phyloP scores from a whole-genome alignment of 2,888 invertebrate species.

The Polietes domitor region DNA sequence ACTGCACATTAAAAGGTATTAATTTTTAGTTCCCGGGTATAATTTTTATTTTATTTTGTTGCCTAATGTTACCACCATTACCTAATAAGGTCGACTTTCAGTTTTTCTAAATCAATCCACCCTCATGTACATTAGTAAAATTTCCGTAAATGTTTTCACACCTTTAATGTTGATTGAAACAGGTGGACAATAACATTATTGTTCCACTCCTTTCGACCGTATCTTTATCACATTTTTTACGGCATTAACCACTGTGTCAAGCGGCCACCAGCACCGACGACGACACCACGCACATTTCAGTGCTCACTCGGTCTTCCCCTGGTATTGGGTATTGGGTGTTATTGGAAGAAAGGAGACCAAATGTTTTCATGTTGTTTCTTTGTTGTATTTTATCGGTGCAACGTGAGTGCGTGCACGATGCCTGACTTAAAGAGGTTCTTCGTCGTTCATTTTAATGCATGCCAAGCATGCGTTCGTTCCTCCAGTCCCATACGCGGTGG shows the following conservation, averaged over 20 bases:
- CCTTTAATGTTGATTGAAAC: too few species aligned
- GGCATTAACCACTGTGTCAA: background rate
- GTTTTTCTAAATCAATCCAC: too few species aligned
- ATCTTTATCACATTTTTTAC: too few species aligned
- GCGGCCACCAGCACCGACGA: background rate
- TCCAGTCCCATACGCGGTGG: background rate
- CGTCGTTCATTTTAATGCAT: background rate
- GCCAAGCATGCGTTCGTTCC: background rate
- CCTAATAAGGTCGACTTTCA: too few species aligned
- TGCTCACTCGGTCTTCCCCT: background rate
- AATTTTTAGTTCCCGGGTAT: too few species aligned
- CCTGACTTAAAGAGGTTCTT: background rate
- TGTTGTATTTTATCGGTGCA: constrained; percentile 16
- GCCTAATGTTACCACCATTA: too few species aligned
- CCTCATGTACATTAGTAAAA: too few species aligned
- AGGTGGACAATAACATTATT: too few species aligned
- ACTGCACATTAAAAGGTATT: too few species aligned
- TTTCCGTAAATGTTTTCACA: too few species aligned
- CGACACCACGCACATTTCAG: background rate
- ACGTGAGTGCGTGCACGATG: constrained; percentile 48
- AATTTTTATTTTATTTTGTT: too few species aligned
- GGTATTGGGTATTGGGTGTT: background rate
- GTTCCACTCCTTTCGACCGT: too few species aligned
- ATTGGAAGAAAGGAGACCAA: background rate
- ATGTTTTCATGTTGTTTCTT: background rate